Evolutionary conservation across 2,888 invertebrate species (phyloP), one percentile per base, ranked within the genome.

Genomic region (Chymomyza caudatula): DNA sequence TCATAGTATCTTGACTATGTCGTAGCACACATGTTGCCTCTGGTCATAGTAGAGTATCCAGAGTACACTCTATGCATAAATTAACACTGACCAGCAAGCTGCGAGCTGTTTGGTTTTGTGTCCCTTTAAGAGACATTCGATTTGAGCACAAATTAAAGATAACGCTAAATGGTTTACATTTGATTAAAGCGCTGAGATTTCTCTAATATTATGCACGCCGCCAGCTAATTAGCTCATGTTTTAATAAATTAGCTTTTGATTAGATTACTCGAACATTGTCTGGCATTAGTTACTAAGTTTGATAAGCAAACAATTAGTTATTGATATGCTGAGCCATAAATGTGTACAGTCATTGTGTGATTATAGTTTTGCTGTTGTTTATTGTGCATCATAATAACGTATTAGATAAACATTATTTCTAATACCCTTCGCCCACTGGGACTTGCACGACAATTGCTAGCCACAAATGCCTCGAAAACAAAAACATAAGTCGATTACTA

Each of bases 1-100:
- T n/a, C n/a, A n/a, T n/a, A n/a, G n/a, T n/a, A n/a, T n/a, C n/a
- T 37, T 5, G 29, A 2, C 29, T 29, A 8, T 2, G 6, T 2
- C 1, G 11, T 37, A 4, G 11, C 11, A 11, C 29, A 37, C 29
- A 37, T 37, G 29, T 37, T 37, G 29, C 29, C 11, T 4, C 29
- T 11, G 29, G 29, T 5, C 11, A 37, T 11, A 37, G 0, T 1
- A n/a, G n/a, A n/a, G n/a, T n/a, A n/a, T n/a, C n/a, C n/a, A n/a
- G n/a, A 0, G 11, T 37, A 37, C 29, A 71, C 69, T 73, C 71
- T 73, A 81, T 84, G 80, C 78, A 81, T 81, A 81, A 78, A 84
- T 81, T 81, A 84, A 72, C 70, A 43, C 73, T 65, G 64, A 76
- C 76, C 77, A 74, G n/a, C n/a, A 11, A 37, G 8, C 11, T 11